These are phyloP conservation scores for Chrysolina oricalcia DNA, from an alignment of 2,888 invertebrate species.

Conservation along the genomic window DNA sequence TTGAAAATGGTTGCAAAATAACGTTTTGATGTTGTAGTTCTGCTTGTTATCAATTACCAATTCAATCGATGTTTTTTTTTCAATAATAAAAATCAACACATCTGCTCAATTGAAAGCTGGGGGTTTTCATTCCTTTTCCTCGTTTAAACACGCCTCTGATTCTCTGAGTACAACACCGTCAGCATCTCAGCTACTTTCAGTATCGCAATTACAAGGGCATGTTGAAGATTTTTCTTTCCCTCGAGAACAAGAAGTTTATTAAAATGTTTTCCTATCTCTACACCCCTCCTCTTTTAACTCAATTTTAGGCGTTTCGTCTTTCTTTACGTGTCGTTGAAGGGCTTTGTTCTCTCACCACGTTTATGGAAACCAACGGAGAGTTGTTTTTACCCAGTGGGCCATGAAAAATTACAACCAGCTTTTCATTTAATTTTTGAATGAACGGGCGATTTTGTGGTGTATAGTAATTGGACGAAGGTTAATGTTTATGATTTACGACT, in stretches of 20 bases:
- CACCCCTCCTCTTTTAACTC: background rate
- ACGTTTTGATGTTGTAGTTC: no score
- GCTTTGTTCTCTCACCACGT: background rate
- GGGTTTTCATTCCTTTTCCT: background rate
- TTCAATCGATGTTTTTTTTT: background rate
- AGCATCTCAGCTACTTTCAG: background rate
- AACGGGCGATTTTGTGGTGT: no score
- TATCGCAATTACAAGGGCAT: background rate
- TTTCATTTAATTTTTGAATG: no score
- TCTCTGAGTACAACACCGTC: background rate
- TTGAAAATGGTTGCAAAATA: no score
- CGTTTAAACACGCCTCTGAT: background rate
- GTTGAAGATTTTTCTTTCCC: conserved; percentile 3
- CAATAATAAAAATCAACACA: background rate
- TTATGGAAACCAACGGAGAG: background rate
- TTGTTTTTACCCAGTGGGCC: background rate
- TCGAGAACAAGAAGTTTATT: background rate
- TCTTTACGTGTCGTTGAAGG: background rate
- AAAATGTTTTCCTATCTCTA: background rate
- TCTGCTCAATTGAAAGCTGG: no score
- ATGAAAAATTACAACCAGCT: no score
- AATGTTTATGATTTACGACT: no score
- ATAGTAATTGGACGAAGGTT: no score
- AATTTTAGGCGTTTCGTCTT: background rate
- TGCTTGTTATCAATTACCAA: background rate